Evolutionary conservation across 2,797 vertebrate species (phyloP), one percentile per base, ranked within the genome.

Genomic region (Coracias cyanogaster): DNA sequence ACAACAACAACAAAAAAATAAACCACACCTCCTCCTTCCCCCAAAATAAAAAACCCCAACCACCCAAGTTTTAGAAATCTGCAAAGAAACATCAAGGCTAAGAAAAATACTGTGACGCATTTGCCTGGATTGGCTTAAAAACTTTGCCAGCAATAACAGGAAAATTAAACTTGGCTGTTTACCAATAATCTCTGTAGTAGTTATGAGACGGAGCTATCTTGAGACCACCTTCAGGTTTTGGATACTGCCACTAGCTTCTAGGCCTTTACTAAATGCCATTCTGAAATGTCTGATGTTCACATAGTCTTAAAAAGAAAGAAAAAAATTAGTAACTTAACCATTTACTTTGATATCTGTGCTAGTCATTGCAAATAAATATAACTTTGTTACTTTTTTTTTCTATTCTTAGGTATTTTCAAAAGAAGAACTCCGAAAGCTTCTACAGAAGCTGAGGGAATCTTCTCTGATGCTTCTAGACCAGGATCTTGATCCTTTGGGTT

Each of bases 401-500:
- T 60, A 37, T 78, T 87, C 51, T 43, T 96, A 99, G 99, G 99
- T 99, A 46, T 99, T 99, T 98, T 99, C 99, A 48, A 99, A 99
- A 95, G 98, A 99, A 60, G 99, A 99, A 96, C 97, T 99, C 65
- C 97, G 97, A 87, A 99, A 99, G 84, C 98, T 99, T 29, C 97
- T 99, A 4, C 98, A 98, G 96, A 99, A 99, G 94, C 85, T 99
- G 86, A 98, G 99, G 81, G 99, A 99, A 93, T 99, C 99, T 8
- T 99, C 99, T n/a, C 98, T 99, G 20, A 97, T 98, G 95, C 98
- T 99, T 89, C 96, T 99, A 95, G 99, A 99, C 97, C 98, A 98
- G 92, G 99, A 99, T 58, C 97, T 99, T 4, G 99, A 99, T 97
- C 99, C 99, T 6, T 97, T 99, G 78, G 99, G 99, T 62, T 99